Base-by-base conservation (phyloP, 2,113 vertebrate species). In the Riparia riparia region DNA sequence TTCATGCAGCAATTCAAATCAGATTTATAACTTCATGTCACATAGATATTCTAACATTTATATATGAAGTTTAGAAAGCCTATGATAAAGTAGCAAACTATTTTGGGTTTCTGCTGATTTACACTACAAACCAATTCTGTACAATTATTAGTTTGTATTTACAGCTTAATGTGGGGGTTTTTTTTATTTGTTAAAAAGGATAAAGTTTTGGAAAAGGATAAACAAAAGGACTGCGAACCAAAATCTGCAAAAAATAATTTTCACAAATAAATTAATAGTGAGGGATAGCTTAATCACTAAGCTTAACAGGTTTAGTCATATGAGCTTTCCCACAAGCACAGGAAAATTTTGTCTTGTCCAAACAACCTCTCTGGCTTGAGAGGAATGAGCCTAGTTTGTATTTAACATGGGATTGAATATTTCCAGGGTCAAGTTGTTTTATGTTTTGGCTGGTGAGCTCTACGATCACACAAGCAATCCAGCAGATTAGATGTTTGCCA, bases 1-100 rank as follows among this genome's bases (percentile, higher is more conserved):
- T 86, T 45, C 61, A 66, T 64, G 44, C 25, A 89, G 50, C 70
- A 90, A 95, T 93, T 95, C 71, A 90, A 94, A 73, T 89, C 66
- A 57, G 17, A 88, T 91, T 94, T 86, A 91, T 51, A 86, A 78
- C 12, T 93, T 95, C 12, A 16, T 64, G 53, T 79, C 80, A 73
- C 45, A 37, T 10, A 44, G 20, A 50, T 84, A 88, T 68, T 93
- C 58, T 68, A 60, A 22, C 31, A 77, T 26, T 90, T 51, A 57
- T 29, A 66, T 28, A 57, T 54, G 16, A 10, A 61, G 7, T 32
- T 71, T 74, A 70, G 41, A 71, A 93, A 82, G 22, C 34, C 37
- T 65, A 53, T 72, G 87, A 53, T 34, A 47, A 78, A 69, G 29
- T 41, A 70, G 12, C 25, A 73, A 44, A 85, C 7, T 37, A 19